Base-by-base conservation (phyloP, 2,113 vertebrate species). In the Urocynchramus pylzowi region DNA sequence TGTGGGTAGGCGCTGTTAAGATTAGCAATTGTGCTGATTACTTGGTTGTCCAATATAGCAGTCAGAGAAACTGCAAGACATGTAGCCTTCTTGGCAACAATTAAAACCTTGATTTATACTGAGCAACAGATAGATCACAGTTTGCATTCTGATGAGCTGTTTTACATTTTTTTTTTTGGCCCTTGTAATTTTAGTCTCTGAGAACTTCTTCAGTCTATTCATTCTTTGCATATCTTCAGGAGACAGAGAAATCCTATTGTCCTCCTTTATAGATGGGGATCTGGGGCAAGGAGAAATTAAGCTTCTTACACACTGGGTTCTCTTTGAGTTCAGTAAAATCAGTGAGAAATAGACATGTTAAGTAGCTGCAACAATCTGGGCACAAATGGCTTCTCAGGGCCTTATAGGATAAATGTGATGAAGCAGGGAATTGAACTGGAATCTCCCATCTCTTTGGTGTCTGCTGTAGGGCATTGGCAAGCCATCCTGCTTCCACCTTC, bases 101-200 rank as follows among this genome's bases (percentile, higher is more conserved):
- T 86, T 92, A 90, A 90, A 97, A 89, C 64, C 30, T 82, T 82
- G 57, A 78, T 87, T 95, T 94, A 54, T 54, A 74, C 68, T 59
- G 26, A 84, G 89, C 83, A 93, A 92, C 90, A 90, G 54, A 69
- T 37, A 91, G 74, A 83, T 77, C 90, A 77, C 70, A 23, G 59
- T 88, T 90, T 88, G 85, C 90, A 96, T 96, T 93, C 90, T 94
- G 75, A 94, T 96, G 82, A 95, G 54, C 85, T 95, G 52, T 39
- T 96, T 92, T 92, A 89, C 89, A 52, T 84, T 70, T 87, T 44
- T 60, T 90, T 89, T 44, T 95, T 92, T 90, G 90, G 90, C 83
- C 71, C 79, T 50, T 75, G 64, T 71, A 69, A 90, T 87, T 95
- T 84, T 67, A 59, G 64, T 71, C 60, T 81, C 88, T 77, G 50